phyloP scores from a whole-genome alignment of 2,888 invertebrate species.

The Ormia ochracea region DNA sequence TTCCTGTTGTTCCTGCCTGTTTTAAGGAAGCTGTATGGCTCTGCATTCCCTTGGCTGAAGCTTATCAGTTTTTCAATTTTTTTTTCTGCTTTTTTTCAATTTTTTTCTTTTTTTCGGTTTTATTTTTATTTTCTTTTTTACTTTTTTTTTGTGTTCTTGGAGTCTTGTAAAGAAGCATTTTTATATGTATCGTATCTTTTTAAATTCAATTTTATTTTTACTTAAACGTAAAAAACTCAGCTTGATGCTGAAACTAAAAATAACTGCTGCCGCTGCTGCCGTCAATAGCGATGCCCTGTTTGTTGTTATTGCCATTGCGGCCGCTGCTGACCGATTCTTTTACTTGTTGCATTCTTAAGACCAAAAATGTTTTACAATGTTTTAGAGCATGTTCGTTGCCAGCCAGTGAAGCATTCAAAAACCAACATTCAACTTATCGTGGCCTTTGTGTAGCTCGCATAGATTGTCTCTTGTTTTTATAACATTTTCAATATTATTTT shows the following conservation, averaged over 20 bases:
- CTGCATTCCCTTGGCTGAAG: constrained; percentile 49
- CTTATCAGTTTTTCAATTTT: constrained; percentile 48
- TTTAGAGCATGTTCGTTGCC: constrained; percentile 60
- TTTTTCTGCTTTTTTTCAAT: neutral
- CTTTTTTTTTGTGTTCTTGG: constrained; percentile 13
- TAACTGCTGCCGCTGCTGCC: constrained; percentile 45
- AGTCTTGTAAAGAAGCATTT: constrained; percentile 8
- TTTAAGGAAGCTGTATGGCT: constrained; percentile 50
- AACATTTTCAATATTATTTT: constrained; percentile 30
- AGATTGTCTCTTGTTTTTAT: constrained; percentile 42
- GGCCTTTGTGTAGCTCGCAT: constrained; percentile 46
- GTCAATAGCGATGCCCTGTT: constrained; percentile 18
- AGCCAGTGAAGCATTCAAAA: constrained; percentile 26
- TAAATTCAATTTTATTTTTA: constrained; percentile 52
- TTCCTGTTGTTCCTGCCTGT: constrained; percentile 2
- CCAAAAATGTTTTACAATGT: constrained; percentile 60
- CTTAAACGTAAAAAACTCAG: constrained; percentile 49
- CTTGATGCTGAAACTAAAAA: constrained; percentile 59
- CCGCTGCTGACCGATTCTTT: constrained; percentile 16
- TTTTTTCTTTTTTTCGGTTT: no score
- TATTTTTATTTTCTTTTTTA: neutral
- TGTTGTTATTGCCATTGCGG: constrained; percentile 35
- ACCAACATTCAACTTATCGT: constrained; percentile 21
- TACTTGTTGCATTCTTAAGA: constrained; percentile 55
- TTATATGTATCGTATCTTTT: constrained; percentile 7